phyloP scores from a whole-genome alignment of 2,113 vertebrate genomes.

The Paradoxurus hermaphroditus region DNA sequence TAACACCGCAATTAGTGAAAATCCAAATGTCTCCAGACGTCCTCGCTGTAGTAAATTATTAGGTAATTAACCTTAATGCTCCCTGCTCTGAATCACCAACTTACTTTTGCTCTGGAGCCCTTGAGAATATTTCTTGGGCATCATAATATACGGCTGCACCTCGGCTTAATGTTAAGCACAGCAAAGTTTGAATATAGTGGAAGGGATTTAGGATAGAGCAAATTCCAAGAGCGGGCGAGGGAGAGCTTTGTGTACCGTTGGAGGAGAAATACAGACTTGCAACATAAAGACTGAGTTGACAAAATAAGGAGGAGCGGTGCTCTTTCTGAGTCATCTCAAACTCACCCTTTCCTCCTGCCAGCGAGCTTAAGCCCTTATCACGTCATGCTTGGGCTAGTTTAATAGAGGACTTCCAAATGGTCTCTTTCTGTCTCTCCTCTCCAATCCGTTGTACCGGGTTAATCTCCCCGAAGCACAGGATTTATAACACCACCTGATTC shows the following conservation, averaged over 20 bases:
- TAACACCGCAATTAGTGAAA: conserved; percentile 74
- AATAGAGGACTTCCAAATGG: conserved; percentile 16
- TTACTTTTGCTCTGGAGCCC: conserved; percentile 29
- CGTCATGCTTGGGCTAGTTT: conserved; percentile 44
- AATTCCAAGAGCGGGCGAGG: neutral
- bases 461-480: conserved; percentile 25
- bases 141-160: conserved; percentile 10
- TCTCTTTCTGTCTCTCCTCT: conserved; percentile 17
- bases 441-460: conserved; percentile 27
- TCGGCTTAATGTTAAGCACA: conserved; percentile 55
- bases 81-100: conserved; percentile 58
- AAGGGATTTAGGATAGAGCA: conserved; percentile 49
- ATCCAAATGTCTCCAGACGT: conserved; percentile 74
- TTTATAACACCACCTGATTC: neutral
- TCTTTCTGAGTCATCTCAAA: neutral
- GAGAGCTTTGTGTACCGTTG: neutral
- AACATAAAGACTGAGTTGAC: neutral
- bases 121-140: conserved; percentile 59
- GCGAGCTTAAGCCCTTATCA: conserved; percentile 23
- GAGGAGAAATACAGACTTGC: neutral
- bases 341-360: neutral
- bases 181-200: neutral
- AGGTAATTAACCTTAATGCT: conserved; percentile 81
- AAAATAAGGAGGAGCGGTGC: neutral
- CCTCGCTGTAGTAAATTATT: conserved; percentile 79